A percentile compares a stretch with the other conserved stretches of the same genome.
Evolutionary conservation across 2,113 vertebrate species (phyloP).

Genomic region (Stigmatopora argus): DNA sequence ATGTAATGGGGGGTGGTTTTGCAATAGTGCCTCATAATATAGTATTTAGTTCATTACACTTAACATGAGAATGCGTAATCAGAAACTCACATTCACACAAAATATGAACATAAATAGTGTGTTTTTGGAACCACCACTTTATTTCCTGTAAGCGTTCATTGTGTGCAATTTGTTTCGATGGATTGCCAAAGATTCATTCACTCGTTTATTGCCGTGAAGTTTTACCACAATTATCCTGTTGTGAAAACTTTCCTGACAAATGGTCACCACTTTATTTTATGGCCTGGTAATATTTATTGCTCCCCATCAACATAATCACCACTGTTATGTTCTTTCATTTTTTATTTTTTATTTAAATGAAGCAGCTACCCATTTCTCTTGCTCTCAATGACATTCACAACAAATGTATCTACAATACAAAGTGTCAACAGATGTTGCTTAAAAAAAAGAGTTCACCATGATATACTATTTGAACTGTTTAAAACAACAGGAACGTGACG

Average conservation of each 20-base stretch:
- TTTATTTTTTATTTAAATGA: no score
- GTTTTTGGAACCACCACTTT: no score
- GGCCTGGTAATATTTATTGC: not conserved
- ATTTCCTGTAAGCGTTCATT: no score
- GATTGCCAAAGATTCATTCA: no score
- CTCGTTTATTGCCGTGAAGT: no score
- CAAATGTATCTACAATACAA: not conserved
- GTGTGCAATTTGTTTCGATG: no score
- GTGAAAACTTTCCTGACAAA: no score
- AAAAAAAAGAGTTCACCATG: not conserved
- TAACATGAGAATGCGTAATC: no score
- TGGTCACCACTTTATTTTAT: not conserved
- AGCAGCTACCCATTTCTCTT: no score
- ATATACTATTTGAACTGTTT: not conserved
- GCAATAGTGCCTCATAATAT: not conserved
- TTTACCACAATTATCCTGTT: no score
- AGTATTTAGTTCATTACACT: not conserved
- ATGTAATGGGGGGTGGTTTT: not conserved
- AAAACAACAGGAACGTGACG: constrained; percentile 83
- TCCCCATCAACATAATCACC: not conserved
- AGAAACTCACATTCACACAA: no score
- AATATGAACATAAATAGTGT: no score
- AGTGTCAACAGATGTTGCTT: not conserved
- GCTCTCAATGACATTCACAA: not conserved
- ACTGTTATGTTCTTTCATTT: not conserved